Conservation (phyloP, 2,113 vertebrate genomes). For the Neopipo cinnamomea region DNA sequence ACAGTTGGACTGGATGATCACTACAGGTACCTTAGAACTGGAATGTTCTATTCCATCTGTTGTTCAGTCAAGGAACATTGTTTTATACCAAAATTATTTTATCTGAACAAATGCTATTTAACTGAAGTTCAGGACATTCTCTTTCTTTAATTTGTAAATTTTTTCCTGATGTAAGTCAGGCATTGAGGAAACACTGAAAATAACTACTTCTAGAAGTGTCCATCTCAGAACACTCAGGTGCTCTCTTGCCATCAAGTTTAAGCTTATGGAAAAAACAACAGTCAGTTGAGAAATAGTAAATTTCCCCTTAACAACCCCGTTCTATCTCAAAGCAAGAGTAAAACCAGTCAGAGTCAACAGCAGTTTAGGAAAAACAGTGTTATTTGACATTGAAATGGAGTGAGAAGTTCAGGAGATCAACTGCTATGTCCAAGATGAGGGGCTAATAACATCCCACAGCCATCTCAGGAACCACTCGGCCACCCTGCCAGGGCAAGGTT, state of each 20-base stretch:
- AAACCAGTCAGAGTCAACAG: background rate
- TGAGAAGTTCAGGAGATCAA: background rate
- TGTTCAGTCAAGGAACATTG: background rate
- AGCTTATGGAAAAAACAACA: background rate
- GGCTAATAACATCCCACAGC: background rate
- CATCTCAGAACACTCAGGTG: fast-evolving
- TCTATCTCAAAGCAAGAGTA: background rate
- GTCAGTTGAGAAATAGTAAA: background rate
- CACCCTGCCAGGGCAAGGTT: background rate
- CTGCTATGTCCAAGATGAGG: background rate
- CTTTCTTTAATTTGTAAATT: background rate
- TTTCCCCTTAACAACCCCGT: background rate
- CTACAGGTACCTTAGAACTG: background rate
- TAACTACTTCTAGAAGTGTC: background rate
- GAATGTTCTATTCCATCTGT: background rate
- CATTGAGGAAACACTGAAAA: background rate
- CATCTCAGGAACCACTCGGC: background rate
- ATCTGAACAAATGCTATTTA: background rate
- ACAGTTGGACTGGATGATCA: background rate
- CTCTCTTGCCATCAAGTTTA: background rate
- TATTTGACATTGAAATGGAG: background rate
- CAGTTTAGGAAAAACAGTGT: background rate
- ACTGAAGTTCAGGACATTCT: background rate
- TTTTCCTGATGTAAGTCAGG: background rate
- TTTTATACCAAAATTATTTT: background rate